Evolutionary conservation across 1,140 invertebrate species (phyloP), one percentile per base, ranked within the genome.

Genomic region (Drosophila orosa): DNA sequence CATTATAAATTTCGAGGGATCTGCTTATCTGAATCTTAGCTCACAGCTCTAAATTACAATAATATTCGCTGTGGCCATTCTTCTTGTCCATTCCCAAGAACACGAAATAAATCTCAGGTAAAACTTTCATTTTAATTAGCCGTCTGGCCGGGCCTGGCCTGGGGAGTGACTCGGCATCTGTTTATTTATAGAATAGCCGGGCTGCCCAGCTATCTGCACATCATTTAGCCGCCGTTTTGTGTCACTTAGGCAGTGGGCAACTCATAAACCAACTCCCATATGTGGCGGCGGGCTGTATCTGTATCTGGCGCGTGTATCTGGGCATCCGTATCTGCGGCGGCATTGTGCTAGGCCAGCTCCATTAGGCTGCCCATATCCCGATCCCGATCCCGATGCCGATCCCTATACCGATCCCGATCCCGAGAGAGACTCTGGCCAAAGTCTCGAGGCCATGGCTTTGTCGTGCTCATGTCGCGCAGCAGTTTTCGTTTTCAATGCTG

Each of bases 401-500:
- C 6, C n/a, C 35, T 9, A 39, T 39, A 0, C 25, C 47, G 39
- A 15, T 61, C 35, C 50, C 60, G 22, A 68, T 57, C 67, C 67
- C 48, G 60, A 25, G 44, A 65, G 60, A 47, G 54, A 61, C 52
- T 68, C 67, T 75, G 62, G 45, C 52, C 68, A 35, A 54, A 82
- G 68, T 65, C 50, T 54, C 68, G 59, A 75, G 61, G 74, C 78
- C 81, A 86, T 81, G 82, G 72, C 65, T 86, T 87, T 82, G 83
- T 89, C 84, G 84, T 89, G 84, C 59, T 75, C 83, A 87, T 86
- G 83, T 87, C 60, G 76, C 84, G 79, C 66, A 86, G 80, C 80
- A 79, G 84, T 89, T 89, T 89, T 89, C 84, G 77, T 89, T 89
- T 89, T 89, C 85, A 89, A 89, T 89, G 84, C 73, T 65, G 61